Evolutionary conservation across 2,888 invertebrate genomes (phyloP), one percentile per base, ranked within the genome.

Genomic region (Spisula solida): DNA sequence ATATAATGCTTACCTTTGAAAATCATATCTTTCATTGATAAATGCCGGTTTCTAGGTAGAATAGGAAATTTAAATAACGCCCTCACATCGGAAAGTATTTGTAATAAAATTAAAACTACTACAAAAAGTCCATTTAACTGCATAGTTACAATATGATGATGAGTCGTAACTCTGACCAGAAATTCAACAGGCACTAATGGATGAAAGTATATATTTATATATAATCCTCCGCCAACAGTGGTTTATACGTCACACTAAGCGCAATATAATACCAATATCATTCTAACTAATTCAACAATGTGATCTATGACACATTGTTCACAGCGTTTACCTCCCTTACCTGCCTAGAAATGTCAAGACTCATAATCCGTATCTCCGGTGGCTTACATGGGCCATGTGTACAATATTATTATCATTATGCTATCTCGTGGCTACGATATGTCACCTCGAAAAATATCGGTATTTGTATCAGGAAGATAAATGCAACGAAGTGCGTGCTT

Each of bases 71-170:
- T 82, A 60, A 51, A 60, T 20, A 70, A 66, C 48, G 70, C 82
- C 25, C 41, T 70, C 25, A 60, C 82, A 34, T 60, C 20, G 8
- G 18, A 18, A 56, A 56, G 29, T 34, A 82, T 56, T 56, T 60
- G 34, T 8, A 55, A 82, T 60, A 51, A 82, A 82, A 60, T 34
- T 34, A 83, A 25, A 60, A 66, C 29, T 18, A 66, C 29, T 31
- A 10, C 82, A 66, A n/a, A 70, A 34, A 83, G 82, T 83, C 66
- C 70, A 70, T 70, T 34, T 16, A 70, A 25, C 47, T 83, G 82
- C 82, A 83, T 83, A 83, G 82, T 70, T 70, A 41, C 20, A 5
- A 0, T 66, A n/a, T 66, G 6, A 41, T 2, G 41, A 41, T 41
- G 41, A 25, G 18, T 60, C 20, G 6, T n/a, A 18, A 60, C 25